A percentile compares a stretch with the other conserved stretches of the same genome.
These are phyloP conservation scores for Salvelinus fontinalis DNA, from an alignment of 2,113 vertebrate species.

Conservation along the genomic window DNA sequence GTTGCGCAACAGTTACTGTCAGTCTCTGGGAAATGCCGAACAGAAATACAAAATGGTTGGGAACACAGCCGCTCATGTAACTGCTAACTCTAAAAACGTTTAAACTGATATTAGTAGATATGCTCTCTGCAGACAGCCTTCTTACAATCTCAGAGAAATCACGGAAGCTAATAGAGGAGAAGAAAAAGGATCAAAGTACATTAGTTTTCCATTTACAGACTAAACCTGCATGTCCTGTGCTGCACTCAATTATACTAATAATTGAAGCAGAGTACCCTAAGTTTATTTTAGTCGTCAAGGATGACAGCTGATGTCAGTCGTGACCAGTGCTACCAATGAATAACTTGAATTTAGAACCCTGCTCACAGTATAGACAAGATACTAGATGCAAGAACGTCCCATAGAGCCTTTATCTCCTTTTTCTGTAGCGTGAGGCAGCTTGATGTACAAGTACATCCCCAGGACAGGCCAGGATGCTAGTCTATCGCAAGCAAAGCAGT, in stretches of 20 bases:
- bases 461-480: too few species aligned
- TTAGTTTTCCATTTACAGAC: background rate
- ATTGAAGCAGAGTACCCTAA: background rate
- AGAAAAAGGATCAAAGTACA: background rate
- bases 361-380: too few species aligned
- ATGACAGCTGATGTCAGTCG: too few species aligned
- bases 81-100: slow-evolving; percentile 25
- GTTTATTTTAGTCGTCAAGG: too few species aligned
- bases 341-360: too few species aligned
- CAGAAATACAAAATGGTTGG: slow-evolving; percentile 15
- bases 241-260: background rate
- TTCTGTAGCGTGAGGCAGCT: too few species aligned
- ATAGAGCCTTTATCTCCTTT: too few species aligned
- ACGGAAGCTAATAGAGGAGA: background rate
- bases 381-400: too few species aligned
- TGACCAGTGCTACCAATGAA: too few species aligned
- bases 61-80: slow-evolving; percentile 26
- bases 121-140: background rate
- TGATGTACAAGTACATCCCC: too few species aligned
- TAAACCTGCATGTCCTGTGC: background rate
- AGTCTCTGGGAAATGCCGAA: slow-evolving; percentile 28
- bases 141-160: background rate
- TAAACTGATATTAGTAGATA: background rate
- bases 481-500: background rate
- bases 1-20: slow-evolving; percentile 1